Evolutionary conservation across 1,140 invertebrate genomes (phyloP).

Genomic region (Zaprionus ornatus): DNA sequence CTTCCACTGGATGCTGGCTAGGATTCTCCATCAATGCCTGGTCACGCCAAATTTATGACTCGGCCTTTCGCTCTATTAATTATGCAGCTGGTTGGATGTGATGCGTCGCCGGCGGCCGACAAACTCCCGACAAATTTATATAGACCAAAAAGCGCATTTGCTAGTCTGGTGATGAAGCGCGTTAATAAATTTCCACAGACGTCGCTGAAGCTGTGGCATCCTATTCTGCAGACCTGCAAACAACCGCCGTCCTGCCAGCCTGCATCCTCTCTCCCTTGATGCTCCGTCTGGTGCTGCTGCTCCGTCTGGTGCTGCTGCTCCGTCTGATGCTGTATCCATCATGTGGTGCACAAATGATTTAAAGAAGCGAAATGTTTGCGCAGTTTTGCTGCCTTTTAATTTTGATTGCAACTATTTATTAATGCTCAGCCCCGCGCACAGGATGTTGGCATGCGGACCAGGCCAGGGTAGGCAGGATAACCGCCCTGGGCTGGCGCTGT

Average conservation of each 20-base stretch:
- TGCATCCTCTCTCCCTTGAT: background rate
- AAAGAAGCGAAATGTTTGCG: constrained; percentile 56
- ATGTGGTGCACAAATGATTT: constrained; percentile 56
- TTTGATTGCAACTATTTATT: constrained; percentile 77
- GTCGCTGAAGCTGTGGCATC: background rate
- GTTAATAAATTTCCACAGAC: constrained; percentile 61
- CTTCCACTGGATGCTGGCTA: constrained; percentile 25
- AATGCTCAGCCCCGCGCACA: constrained; percentile 44
- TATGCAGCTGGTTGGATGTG: constrained; percentile 24
- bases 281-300: background rate
- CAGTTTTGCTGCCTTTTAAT: constrained; percentile 65
- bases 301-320: no score
- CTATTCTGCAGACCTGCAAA: background rate
- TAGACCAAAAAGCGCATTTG: constrained; percentile 33
- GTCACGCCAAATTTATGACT: constrained; percentile 47
- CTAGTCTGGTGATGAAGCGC: constrained; percentile 35
- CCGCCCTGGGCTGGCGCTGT: constrained; percentile 4
- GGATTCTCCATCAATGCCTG: constrained; percentile 30
- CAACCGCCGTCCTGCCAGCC: background rate
- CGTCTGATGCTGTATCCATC: constrained; percentile 41
- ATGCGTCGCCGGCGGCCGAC: background rate
- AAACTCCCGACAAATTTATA: constrained; percentile 42
- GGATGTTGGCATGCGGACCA: constrained; percentile 21
- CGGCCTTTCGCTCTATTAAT: constrained; percentile 62
- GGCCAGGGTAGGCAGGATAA: constrained; percentile 15